Evolutionary conservation across 2,113 vertebrate species (phyloP), one percentile per base, ranked within the genome.

Genomic region (Hydrochoerus hydrochaeris): DNA sequence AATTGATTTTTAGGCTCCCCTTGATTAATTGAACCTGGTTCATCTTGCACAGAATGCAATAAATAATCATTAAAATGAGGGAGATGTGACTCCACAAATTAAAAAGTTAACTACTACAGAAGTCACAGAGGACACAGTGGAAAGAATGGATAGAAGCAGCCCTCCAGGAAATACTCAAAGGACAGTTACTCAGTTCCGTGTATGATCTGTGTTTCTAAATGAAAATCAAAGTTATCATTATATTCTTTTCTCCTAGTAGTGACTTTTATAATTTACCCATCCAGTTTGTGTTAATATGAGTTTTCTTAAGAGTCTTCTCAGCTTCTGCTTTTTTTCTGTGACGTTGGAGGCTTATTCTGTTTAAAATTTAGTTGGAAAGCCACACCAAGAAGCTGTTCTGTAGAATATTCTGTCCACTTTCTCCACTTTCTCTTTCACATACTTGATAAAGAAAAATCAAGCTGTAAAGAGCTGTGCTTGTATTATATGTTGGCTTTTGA

Each of bases 1-100:
- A 99, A 99, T 99, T 99, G 99, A 99, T 99, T 98, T 98, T 99
- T 99, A 99, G 98, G 98, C 99, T 99, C 98, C 98, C 97, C 97
- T 98, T 99, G 99, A 99, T 99, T 99, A 99, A 99, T 99, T 99
- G 98, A 98, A 98, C 97, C 97, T 97, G 96, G 98, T 98, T 99
- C 77, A 83, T 99, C 99, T 98, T 98, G 98, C 98, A 98, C 97
- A 98, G 97, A 98, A 97, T 97, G 98, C 99, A 99, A 99, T 99
- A 99, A 99, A 99, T 99, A 99, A 99, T 98, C 98, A 98, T 98
- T 98, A 98, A 98, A 98, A 98, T 98, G 98, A 98, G 98, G 98
- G 98, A 98, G 98, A 98, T 98, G 98, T 98, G 98, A 98, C 98
- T 98, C 94, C 96, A 98, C 98, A 98, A 98, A 98, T 98, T 98